Conservation (phyloP, 2,113 vertebrate genomes). For the Illadopsis cleaveri region DNA sequence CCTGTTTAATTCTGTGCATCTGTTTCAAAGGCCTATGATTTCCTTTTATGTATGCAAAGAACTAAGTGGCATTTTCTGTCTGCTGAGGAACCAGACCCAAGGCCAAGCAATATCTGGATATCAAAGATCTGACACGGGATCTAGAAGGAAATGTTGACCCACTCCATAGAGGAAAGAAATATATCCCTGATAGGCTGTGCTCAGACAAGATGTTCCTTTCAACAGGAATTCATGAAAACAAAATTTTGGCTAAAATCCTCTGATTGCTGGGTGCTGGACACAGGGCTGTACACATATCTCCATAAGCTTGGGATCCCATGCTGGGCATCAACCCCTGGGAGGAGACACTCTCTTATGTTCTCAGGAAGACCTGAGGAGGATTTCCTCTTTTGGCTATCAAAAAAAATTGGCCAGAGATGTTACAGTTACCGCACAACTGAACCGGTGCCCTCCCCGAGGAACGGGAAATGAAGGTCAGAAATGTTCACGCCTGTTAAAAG, state of each 20-base stretch:
- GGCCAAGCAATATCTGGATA: background rate
- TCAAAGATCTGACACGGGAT: background rate
- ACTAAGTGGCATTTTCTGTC: background rate
- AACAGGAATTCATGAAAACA: background rate
- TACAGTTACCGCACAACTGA: background rate
- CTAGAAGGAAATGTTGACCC: background rate
- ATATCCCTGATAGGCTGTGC: background rate
- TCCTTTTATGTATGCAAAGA: background rate
- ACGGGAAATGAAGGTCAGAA: background rate
- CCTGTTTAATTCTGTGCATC: background rate
- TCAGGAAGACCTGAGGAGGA: background rate
- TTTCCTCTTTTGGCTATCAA: background rate
- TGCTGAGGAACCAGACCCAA: background rate
- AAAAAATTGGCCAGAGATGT: background rate
- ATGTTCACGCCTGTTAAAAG: background rate
- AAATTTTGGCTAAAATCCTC: background rate
- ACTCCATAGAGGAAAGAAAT: background rate
- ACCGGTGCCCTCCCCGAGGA: rapidly evolving
- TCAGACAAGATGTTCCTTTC: background rate
- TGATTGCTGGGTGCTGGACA: background rate
- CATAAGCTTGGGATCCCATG: background rate
- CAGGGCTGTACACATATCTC: background rate
- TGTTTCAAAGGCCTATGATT: background rate
- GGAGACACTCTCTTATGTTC: background rate
- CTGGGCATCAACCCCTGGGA: background rate